Conservation (phyloP, 1,140 invertebrate species). For the Drosophila guanche region DNA sequence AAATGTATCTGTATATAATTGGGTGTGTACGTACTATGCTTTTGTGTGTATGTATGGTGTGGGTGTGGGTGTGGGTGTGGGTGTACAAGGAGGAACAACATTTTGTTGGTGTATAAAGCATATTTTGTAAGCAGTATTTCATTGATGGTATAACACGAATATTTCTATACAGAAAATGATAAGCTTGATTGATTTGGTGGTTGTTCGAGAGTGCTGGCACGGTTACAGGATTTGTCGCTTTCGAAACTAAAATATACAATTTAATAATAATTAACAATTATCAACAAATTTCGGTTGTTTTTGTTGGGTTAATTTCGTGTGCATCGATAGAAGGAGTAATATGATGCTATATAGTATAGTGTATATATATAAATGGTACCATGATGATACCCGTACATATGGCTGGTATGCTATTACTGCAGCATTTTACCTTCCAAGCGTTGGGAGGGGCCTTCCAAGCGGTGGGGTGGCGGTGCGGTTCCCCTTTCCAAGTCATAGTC, state of each 20-base stretch:
- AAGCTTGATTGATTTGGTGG: constrained; percentile 21
- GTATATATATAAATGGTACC: background rate
- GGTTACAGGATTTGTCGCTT: too few species aligned
- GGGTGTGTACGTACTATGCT: background rate
- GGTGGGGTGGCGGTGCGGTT: constrained; percentile 22
- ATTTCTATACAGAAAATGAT: background rate
- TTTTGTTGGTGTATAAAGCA: too few species aligned
- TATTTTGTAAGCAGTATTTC: too few species aligned
- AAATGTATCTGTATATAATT: too few species aligned
- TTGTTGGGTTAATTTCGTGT: constrained; percentile 9
- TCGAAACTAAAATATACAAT: too few species aligned
- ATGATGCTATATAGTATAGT: background rate
- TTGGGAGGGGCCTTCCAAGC: constrained; percentile 15
- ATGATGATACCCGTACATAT: constrained; percentile 8
- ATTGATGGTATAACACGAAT: too few species aligned
- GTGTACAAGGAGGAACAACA: constrained; percentile 1
- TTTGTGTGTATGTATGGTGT: constrained; percentile 2
- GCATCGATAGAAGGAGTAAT: constrained; percentile 27
- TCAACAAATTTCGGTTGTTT: constrained; percentile 13
- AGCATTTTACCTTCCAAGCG: constrained; percentile 33
- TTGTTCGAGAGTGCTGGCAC: too few species aligned
- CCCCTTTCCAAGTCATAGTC: constrained; percentile 36
- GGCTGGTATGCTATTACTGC: constrained; percentile 2
- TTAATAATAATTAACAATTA: constrained; percentile 32
- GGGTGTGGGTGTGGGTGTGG: constrained; percentile 14